A percentile compares a stretch with the other conserved stretches of the same genome.
These are phyloP conservation scores for Pelobates cultripes DNA, from an alignment of 2,797 vertebrate genomes.

Conservation along the genomic window DNA sequence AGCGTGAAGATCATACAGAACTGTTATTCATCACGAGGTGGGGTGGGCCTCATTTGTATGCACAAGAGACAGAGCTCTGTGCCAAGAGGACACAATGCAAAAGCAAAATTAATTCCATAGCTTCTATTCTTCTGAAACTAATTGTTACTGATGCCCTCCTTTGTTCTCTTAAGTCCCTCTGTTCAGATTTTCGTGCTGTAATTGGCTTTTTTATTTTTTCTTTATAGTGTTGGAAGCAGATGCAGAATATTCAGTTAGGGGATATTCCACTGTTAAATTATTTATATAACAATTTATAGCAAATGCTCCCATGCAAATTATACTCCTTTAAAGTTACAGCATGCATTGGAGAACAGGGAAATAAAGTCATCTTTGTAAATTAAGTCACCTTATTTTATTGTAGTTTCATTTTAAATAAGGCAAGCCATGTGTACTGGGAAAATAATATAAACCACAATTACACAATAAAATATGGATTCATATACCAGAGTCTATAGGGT, in stretches of 20 bases:
- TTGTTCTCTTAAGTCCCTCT: slow-evolving; percentile 55
- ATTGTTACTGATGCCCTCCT: slow-evolving; percentile 56
- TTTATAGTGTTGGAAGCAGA: slow-evolving; percentile 46
- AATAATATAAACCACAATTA: slow-evolving; percentile 2
- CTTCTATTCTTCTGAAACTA: slow-evolving; percentile 56
- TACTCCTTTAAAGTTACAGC: slow-evolving; percentile 38
- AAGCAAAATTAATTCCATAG: slow-evolving; percentile 56
- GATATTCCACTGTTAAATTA: slow-evolving; percentile 50
- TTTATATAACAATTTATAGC: slow-evolving; percentile 53
- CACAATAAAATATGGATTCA: neutral
- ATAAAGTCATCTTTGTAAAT: slow-evolving; percentile 32
- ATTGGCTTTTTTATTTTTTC: slow-evolving; percentile 53
- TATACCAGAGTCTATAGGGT: neutral
- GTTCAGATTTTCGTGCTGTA: slow-evolving; percentile 54
- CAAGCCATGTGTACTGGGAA: neutral
- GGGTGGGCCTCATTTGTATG: slow-evolving; percentile 49
- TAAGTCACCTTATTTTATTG: slow-evolving; percentile 14
- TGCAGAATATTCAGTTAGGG: slow-evolving; percentile 49
- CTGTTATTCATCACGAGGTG: slow-evolving; percentile 39
- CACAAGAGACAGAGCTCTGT: slow-evolving; percentile 47
- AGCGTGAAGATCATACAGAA: slow-evolving; percentile 50
- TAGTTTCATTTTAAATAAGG: slow-evolving; percentile 23
- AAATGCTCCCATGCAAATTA: slow-evolving; percentile 47
- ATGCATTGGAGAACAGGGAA: slow-evolving; percentile 10
- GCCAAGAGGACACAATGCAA: slow-evolving; percentile 52